These are phyloP conservation scores for Gnatocerus cornutus DNA, from an alignment of 2,888 invertebrate genomes.

Conservation along the genomic window DNA sequence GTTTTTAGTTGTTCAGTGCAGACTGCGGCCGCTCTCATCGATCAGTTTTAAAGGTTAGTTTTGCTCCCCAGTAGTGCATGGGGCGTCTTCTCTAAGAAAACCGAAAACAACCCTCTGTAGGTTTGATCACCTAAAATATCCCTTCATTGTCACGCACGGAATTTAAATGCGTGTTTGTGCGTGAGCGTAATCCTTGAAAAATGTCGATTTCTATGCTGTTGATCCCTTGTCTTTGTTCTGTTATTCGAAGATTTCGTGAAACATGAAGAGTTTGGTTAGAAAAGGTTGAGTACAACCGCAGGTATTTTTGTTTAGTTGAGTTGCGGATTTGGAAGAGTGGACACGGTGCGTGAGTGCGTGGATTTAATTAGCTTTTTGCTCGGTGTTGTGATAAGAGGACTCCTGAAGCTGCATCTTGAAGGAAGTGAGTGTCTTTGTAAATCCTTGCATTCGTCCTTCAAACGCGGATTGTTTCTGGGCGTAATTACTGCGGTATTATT, in stretches of 20 bases:
- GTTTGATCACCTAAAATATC: neutral
- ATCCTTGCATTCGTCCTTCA: constrained; percentile 37
- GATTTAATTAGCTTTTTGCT: constrained; percentile 9
- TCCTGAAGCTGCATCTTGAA: constrained; percentile 9
- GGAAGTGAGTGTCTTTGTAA: constrained; percentile 38
- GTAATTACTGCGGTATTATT: constrained; percentile 34
- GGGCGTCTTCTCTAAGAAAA: constrained; percentile 22
- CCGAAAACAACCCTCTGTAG: neutral
- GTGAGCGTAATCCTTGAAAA: constrained; percentile 11
- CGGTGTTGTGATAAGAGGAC: constrained; percentile 2
- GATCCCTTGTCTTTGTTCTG: constrained; percentile 3
- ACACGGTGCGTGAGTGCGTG: constrained; percentile 32
- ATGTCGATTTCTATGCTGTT: neutral
- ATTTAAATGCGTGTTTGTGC: constrained; percentile 5
- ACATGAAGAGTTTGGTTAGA: too few species aligned
- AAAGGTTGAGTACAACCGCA: constrained; percentile 4
- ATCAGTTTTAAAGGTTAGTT: constrained; percentile 38
- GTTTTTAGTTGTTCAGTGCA: constrained; percentile 1
- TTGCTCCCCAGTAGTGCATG: constrained; percentile 18
- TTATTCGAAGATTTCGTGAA: neutral
- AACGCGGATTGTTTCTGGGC: constrained; percentile 32
- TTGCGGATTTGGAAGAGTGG: neutral
- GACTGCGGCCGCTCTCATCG: constrained; percentile 8
- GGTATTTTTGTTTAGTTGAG: constrained; percentile 22
- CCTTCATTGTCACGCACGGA: neutral